Evolutionary conservation across 2,888 invertebrate species (phyloP).

Genomic region (Pristionchus mayeri): DNA sequence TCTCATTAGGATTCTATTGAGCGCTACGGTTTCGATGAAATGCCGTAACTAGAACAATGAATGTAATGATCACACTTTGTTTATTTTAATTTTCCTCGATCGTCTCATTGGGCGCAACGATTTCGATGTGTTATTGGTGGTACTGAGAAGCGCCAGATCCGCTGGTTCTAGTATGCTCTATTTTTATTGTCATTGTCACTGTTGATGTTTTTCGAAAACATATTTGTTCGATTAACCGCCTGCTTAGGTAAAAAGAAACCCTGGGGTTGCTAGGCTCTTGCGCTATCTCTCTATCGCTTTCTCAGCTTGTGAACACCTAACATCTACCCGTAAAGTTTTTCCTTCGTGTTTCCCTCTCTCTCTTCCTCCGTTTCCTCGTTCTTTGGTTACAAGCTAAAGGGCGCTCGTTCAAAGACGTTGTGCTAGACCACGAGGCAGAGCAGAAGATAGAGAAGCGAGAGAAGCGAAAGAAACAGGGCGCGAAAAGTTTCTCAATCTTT

Average conservation of each 20-base stretch:
- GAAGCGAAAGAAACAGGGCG: not conserved
- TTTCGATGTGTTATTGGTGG: no score
- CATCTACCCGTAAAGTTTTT: not conserved
- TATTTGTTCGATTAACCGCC: no score
- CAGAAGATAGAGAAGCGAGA: not conserved
- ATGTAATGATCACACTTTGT: no score
- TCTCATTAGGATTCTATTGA: no score
- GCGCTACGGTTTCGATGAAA: no score
- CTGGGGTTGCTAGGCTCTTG: not conserved
- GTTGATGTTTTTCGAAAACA: no score
- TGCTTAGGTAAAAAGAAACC: not conserved
- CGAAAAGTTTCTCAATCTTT: not conserved
- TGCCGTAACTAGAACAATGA: no score
- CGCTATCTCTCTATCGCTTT: conserved; percentile 1
- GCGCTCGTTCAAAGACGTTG: not conserved
- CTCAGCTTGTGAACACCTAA: not conserved
- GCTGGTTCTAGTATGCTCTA: no score
- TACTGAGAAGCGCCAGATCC: no score
- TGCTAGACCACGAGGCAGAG: not conserved
- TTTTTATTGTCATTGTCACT: no score
- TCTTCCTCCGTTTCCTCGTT: not conserved
- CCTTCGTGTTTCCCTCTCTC: not conserved
- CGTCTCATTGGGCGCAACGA: no score
- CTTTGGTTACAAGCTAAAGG: not conserved
- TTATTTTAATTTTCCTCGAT: no score